Evolutionary conservation across 1,140 invertebrate genomes (phyloP), one percentile per base, ranked within the genome.

Genomic region (Eumeta japonica): DNA sequence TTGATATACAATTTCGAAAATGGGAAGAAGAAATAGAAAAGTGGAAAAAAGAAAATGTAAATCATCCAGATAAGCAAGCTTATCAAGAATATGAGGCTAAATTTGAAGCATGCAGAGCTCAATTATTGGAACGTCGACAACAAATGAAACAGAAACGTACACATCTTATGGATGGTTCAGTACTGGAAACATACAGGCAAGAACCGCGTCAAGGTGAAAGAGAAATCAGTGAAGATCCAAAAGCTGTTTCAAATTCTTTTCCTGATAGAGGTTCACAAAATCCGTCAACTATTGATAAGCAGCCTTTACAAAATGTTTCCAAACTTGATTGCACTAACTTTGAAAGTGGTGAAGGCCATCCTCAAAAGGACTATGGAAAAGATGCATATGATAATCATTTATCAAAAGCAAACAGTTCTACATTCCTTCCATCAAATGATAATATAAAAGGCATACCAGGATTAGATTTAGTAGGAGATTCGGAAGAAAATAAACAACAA

Each of bases 21-120:
- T 92, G 89, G 89, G 89, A 92, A 65, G 80, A 85, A 44, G 84
- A 90, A 52, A 90, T 91, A 57, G 83, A 88, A 47, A 85, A 85
- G 48, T 92, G 89, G 89, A 89, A 88, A 61, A 79, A 83, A 41
- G 86, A 89, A 54, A 92, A 92, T 75, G 82, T 82, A 13, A 88
- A 88, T 64, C 89, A 92, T 79, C 89, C 89, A 10, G 88, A 91
- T 56, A 89, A 87, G 68, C 81, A 83, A 67, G 87, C 89, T 45
- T 90, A 90, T 55, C 79, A 80, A 41, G 84, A 89, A 43, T 91
- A 90, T 66, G 88, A 90, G 73, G 81, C 85, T 18, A 89, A 88
- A 53, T 91, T 89, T 81, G 85, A 88, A 51, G 80, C 84, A 20
- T 90, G 88, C 76, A 78, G 88, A 10, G 81, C 83, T 34, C 84